Evolutionary conservation across 2,888 invertebrate genomes (phyloP).

Genomic region (Drosophila antonietae): DNA sequence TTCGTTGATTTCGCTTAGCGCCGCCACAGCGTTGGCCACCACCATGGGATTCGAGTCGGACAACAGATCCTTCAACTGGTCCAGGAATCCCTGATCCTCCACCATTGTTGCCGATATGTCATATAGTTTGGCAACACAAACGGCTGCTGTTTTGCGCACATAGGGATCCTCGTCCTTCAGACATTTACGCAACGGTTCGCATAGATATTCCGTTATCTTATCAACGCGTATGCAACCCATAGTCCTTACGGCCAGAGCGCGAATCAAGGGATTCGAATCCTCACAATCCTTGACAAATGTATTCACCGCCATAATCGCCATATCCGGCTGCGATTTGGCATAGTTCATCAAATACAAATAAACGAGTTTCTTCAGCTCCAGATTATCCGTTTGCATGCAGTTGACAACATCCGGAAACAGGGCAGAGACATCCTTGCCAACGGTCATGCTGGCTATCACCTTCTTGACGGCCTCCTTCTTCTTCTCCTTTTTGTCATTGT

Average conservation of each 20-base stretch:
- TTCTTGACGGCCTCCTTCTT: conserved; percentile 99
- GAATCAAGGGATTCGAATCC: conserved; percentile 99
- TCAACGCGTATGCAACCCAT: conserved; percentile 99
- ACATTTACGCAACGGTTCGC: conserved; percentile 98
- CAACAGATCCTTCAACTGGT: conserved; percentile 97
- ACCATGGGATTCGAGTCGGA: conserved; percentile 99
- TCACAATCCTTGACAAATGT: conserved; percentile 99
- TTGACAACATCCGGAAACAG: conserved; percentile 99
- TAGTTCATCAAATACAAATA: conserved; percentile 99
- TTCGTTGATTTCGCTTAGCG: conserved; percentile 99
- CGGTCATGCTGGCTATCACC: conserved; percentile 99
- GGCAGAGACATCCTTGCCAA: conserved; percentile 99
- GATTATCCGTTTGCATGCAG: conserved; percentile 99
- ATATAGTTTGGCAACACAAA: conserved; percentile 99
- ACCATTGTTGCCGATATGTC: conserved; percentile 94
- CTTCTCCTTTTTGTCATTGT: conserved; percentile 99
- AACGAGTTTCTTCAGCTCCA: conserved; percentile 99
- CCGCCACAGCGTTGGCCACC: conserved; percentile 99
- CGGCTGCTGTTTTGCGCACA: conserved; percentile 99
- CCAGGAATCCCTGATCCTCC: conserved; percentile 94
- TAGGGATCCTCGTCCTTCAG: conserved; percentile 98
- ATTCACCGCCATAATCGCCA: conserved; percentile 99
- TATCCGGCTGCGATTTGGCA: conserved; percentile 99
- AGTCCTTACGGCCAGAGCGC: conserved; percentile 98
- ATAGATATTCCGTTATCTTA: conserved; percentile 99